phyloP scores from a whole-genome alignment of 2,888 invertebrate species.

The Ormyrus thymus region DNA sequence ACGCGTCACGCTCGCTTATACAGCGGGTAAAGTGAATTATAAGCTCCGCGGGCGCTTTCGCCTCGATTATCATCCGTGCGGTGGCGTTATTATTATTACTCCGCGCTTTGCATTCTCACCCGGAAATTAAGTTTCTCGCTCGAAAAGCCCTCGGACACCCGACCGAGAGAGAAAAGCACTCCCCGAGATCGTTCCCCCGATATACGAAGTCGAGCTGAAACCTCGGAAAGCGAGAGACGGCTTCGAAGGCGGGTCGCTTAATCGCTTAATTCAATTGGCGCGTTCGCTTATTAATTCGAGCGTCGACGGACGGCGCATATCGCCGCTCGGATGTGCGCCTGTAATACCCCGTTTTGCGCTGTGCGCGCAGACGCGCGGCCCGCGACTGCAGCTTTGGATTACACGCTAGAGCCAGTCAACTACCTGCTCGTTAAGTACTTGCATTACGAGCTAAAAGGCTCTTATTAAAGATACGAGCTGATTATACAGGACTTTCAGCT shows the following conservation, averaged over 20 bases:
- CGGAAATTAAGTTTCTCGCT: no score
- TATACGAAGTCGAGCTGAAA: no score
- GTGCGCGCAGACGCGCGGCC: no score
- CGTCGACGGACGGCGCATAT: conserved; percentile 3
- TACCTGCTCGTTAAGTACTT: conserved; percentile 46
- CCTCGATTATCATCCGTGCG: no score
- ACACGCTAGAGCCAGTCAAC: conserved; percentile 32
- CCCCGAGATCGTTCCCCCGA: no score
- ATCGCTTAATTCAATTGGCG: conserved; percentile 51
- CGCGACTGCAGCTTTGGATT: conserved; percentile 26
- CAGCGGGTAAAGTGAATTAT: no score
- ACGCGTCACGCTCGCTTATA: background rate
- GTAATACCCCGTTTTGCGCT: background rate
- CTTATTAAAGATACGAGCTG: conserved; percentile 45
- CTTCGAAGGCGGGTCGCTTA: background rate
- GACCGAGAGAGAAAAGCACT: no score
- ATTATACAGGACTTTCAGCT: conserved; percentile 21
- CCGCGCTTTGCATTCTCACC: no score
- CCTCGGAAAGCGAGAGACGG: no score
- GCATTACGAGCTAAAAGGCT: conserved; percentile 43
- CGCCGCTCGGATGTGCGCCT: background rate
- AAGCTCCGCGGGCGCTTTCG: no score
- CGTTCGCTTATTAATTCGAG: conserved; percentile 39
- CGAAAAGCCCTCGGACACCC: no score
- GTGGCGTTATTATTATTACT: no score